These are phyloP conservation scores for Phrynocephalus guinanensis DNA, from an alignment of 2,797 vertebrate genomes.

Conservation along the genomic window DNA sequence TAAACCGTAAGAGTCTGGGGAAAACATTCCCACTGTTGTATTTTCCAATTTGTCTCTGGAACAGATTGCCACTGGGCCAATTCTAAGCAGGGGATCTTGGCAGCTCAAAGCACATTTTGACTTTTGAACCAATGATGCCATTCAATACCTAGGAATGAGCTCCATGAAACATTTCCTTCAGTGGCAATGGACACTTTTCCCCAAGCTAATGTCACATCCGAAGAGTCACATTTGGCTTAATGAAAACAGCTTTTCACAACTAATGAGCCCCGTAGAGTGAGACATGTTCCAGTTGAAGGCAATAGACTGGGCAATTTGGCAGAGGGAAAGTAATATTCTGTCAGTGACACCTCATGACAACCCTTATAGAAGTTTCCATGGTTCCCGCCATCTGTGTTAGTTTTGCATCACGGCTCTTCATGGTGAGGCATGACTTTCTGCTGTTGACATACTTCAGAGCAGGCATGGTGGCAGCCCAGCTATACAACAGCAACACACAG, in stretches of 20 bases:
- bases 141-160: slow-evolving; percentile 10
- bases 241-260: slow-evolving; percentile 46
- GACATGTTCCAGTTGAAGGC: rapidly evolving
- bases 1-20: background rate
- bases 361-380: slow-evolving; percentile 4
- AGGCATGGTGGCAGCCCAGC: background rate
- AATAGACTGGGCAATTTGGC: slow-evolving; percentile 10
- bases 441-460: background rate
- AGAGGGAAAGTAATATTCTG: background rate
- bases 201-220: background rate
- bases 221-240: slow-evolving; percentile 43
- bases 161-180: slow-evolving; percentile 41
- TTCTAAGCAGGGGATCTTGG: slow-evolving; percentile 7
- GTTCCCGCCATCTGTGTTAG: background rate
- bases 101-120: background rate
- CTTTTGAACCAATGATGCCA: background rate
- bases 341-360: background rate
- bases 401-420: background rate
- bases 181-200: slow-evolving; percentile 38
- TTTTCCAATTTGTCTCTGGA: background rate
- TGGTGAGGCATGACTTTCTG: background rate
- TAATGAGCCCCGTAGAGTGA: slow-evolving; percentile 53
- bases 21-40: background rate
- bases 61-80: background rate
- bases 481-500: rapidly evolving